A percentile compares a stretch with the other conserved stretches of the same genome.
Evolutionary conservation across 2,797 vertebrate genomes (phyloP).

Genomic region (Dendrocincla fuliginosa): DNA sequence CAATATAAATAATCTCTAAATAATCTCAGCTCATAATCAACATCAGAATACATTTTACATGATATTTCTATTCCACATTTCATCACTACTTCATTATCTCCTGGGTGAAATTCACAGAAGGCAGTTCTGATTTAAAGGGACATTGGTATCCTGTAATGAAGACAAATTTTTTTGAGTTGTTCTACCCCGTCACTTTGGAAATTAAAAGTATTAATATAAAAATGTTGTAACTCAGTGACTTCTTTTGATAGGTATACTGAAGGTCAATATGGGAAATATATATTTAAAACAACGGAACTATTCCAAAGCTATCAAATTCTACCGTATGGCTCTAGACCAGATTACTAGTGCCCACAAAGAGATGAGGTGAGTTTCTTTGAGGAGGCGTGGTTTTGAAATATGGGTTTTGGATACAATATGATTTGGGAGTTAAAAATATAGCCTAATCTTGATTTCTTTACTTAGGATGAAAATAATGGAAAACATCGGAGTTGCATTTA

Average conservation of each 20-base stretch:
- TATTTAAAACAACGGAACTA: slow-evolving; percentile 96
- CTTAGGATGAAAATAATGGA: slow-evolving; percentile 96
- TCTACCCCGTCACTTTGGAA: background rate
- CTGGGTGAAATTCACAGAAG: background rate
- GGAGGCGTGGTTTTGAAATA: background rate
- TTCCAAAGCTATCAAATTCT: slow-evolving; percentile 95
- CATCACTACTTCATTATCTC: background rate
- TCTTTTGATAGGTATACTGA: slow-evolving; percentile 84
- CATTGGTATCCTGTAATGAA: background rate
- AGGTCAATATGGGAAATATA: slow-evolving; percentile 98
- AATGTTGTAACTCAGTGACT: slow-evolving; percentile 3
- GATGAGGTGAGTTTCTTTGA: slow-evolving; percentile 81
- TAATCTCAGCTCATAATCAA: background rate
- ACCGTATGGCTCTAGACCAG: slow-evolving; percentile 97
- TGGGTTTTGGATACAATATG: background rate
- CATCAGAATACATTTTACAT: background rate
- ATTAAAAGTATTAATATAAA: background rate
- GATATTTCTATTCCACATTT: background rate
- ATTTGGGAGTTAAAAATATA: background rate
- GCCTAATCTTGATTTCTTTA: background rate
- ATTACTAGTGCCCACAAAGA: slow-evolving; percentile 91
- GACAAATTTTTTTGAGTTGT: background rate
- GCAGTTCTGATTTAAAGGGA: background rate
- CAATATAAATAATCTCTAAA: background rate
- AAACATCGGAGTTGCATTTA: slow-evolving; percentile 92